Evolutionary conservation across 2,113 vertebrate species (phyloP).

Genomic region (Forbesichthys agassizii): DNA sequence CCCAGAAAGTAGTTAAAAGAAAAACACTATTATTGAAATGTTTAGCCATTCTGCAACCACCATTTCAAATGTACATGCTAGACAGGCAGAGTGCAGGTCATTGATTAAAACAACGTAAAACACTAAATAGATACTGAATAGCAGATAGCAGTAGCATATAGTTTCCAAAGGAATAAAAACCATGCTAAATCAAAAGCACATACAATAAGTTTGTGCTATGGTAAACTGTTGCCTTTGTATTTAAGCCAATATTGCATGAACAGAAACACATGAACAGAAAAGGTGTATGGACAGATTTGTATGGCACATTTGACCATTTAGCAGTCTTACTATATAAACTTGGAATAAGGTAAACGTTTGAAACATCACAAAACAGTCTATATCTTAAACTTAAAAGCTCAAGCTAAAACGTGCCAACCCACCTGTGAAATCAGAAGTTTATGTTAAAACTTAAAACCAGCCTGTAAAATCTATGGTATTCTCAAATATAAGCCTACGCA

Average conservation of each 20-base stretch:
- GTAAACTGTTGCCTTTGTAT: conserved; percentile 5
- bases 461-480: background rate
- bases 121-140: background rate
- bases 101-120: conserved; percentile 26
- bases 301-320: conserved; percentile 12
- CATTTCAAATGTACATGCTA: conserved; percentile 12
- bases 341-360: conserved; percentile 28
- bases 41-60: background rate
- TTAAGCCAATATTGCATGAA: background rate
- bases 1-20: background rate
- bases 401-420: conserved; percentile 14
- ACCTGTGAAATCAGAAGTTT: conserved; percentile 10
- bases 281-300: conserved; percentile 26
- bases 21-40: background rate
- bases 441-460: conserved; percentile 4
- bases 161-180: conserved; percentile 9
- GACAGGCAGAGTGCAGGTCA: conserved; percentile 10
- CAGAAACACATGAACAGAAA: conserved; percentile 19
- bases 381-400: conserved; percentile 19
- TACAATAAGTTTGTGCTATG: conserved; percentile 11
- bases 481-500: background rate
- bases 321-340: conserved; percentile 22
- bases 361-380: conserved; percentile 30
- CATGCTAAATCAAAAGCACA: background rate
- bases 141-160: conserved; percentile 4